Conservation (phyloP, 2,797 vertebrate genomes). For the Melanogrammus aeglefinus region DNA sequence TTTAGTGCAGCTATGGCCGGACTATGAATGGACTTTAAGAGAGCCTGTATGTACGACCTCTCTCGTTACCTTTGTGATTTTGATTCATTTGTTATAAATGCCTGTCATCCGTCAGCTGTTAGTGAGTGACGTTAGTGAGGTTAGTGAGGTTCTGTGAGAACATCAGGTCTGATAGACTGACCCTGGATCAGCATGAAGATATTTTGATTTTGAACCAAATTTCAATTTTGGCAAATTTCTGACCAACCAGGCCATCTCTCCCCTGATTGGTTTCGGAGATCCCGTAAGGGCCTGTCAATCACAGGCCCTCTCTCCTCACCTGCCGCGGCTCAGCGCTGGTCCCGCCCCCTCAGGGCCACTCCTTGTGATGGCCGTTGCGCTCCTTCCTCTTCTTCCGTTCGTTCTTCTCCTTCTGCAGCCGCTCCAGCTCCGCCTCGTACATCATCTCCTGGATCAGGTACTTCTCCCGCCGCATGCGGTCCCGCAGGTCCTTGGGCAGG, state of each 20-base stretch:
- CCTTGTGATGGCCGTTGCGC: constrained; percentile 87
- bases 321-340: neutral
- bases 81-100: neutral
- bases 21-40: too few relatives aligned
- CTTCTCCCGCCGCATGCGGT: constrained; percentile 92
- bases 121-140: too few relatives aligned
- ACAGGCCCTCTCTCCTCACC: neutral
- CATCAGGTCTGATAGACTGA: too few relatives aligned
- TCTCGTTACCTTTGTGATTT: neutral
- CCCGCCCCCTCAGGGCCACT: constrained; percentile 84
- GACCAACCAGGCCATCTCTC: neutral
- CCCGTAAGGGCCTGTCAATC: neutral
- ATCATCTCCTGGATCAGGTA: constrained; percentile 98
- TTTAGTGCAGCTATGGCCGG: neutral
- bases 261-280: neutral
- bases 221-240: neutral
- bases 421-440: constrained; percentile 94
- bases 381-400: constrained; percentile 78
- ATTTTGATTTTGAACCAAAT: neutral
- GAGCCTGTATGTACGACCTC: too few relatives aligned
- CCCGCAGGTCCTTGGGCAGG: constrained; percentile 91
- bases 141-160: neutral
- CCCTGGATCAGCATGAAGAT: neutral
- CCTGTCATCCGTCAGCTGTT: neutral
- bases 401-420: constrained; percentile 85